phyloP scores from a whole-genome alignment of 2,113 vertebrate genomes.

The Xyrauchen texanus region DNA sequence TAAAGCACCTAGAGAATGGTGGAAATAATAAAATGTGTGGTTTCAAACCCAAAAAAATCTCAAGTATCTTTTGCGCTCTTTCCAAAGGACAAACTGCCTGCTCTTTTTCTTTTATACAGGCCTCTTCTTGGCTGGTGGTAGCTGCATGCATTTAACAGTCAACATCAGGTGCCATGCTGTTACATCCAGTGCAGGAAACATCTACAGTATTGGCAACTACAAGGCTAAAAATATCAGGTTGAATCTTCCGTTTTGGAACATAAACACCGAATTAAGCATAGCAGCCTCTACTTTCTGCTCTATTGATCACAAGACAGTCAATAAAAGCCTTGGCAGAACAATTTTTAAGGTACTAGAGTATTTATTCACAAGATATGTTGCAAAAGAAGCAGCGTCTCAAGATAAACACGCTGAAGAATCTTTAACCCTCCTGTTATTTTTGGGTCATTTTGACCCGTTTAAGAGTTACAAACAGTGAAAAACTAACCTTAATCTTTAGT shows the following conservation, averaged over 20 bases:
- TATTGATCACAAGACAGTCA: conserved; percentile 18
- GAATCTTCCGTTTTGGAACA: background rate
- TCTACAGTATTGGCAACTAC: background rate
- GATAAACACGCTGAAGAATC: background rate
- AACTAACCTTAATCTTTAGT: too few relatives aligned
- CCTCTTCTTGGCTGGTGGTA: conserved; percentile 34
- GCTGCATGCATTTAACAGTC: conserved; percentile 39
- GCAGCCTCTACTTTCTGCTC: conserved; percentile 19
- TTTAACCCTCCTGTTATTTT: too few relatives aligned
- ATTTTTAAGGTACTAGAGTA: conserved; percentile 31
- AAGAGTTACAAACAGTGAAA: too few relatives aligned
- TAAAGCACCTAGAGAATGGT: conserved; percentile 38
- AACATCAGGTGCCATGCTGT: conserved; percentile 44
- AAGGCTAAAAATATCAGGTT: background rate
- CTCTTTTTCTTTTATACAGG: conserved; percentile 44
- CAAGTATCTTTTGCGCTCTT: conserved; percentile 43
- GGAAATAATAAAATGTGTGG: conserved; percentile 52
- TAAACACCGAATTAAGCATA: conserved; percentile 39
- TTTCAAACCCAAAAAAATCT: conserved; percentile 35
- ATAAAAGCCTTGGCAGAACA: conserved; percentile 30
- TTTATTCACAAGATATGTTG: conserved; percentile 24
- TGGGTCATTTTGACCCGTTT: too few relatives aligned
- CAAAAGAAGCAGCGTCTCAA: conserved; percentile 21
- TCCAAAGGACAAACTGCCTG: conserved; percentile 47
- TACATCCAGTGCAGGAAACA: conserved; percentile 38